These are phyloP conservation scores for Coregonus clupeaformis DNA, from an alignment of 2,113 vertebrate species.

Conservation along the genomic window DNA sequence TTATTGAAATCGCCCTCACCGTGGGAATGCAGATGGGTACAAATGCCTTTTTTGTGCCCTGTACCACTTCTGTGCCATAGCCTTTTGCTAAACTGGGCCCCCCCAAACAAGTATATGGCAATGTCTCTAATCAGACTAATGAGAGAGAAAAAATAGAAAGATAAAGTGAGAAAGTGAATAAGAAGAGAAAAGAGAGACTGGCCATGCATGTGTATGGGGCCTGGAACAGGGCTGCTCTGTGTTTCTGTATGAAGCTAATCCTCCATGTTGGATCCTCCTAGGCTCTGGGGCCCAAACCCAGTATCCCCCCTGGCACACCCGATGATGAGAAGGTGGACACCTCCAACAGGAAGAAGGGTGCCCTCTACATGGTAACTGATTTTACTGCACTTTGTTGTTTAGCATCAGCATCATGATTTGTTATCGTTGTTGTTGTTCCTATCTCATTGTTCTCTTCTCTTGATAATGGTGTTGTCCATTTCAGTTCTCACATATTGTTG, in stretches of 20 bases:
- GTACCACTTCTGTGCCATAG: conserved; percentile 40
- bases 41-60: conserved; percentile 35
- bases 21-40: conserved; percentile 45
- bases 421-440: too few species aligned
- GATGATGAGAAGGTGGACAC: conserved; percentile 67
- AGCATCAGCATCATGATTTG: neutral
- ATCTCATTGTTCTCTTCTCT: neutral
- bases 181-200: neutral
- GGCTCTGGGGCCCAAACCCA: conserved; percentile 67
- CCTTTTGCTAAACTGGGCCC: neutral
- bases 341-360: conserved; percentile 70
- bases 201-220: neutral
- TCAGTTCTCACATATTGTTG: neutral
- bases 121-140: neutral
- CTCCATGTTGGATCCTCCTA: conserved; percentile 30
- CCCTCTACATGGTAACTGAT: conserved; percentile 73
- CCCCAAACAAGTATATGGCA: neutral
- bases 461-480: neutral
- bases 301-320: conserved; percentile 55
- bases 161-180: conserved; percentile 7
- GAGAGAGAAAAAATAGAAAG: neutral
- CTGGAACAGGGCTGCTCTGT: neutral
- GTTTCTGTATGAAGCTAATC: neutral
- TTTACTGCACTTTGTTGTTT: neutral
- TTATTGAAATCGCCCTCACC: conserved; percentile 7